Base-by-base conservation (phyloP, 1,140 invertebrate genomes). In the Apolygus lucorum region DNA sequence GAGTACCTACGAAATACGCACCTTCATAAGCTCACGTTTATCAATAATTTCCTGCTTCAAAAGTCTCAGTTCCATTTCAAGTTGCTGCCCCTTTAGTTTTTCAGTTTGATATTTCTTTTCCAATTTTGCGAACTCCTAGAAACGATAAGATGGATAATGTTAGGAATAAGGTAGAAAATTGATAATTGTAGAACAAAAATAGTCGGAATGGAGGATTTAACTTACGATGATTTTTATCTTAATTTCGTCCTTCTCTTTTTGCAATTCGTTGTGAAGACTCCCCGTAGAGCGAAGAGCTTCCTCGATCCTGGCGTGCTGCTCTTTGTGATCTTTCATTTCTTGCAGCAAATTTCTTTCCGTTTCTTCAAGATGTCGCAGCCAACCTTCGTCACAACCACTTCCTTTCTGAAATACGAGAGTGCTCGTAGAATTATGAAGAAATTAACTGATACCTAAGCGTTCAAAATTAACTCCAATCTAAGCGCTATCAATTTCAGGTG, bases 221-320 rank as follows among this genome's bases (percentile, higher is more conserved):
- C 54, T 59, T 59, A 59, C 54, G 11, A 59, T 21, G 22, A 28
- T 28, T 64, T 64, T 64, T 11, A 64, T 24, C 27, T 28, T 64
- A 8, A 8, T 27, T 2, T 64, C 63, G 27, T 64, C 28, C 27
- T 64, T 64, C 14, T 64, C 25, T 13, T 28, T 71, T 59, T 71
- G 70, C n/a, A 71, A 52, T n/a, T 71, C 65, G 27, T 71, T 29
- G 52, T 62, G 70, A 22, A 71, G 54, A 11, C 65, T 71, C 0
- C 70, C 70, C 28, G 70, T 71, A 8, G 26, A 42, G 14, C 70
- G 42, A n/a, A 71, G 28, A 14, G 70, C 70, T 63, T 71, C 70
- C 59, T 71, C 70, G 42, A 71, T 71, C 29, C 70, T 71, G 28
- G 63, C 52, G 49, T 71, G 54, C n/a, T 71, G 70, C 42, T 71